Percentiles rank a stretch among this genome's conserved stretches.
These are phyloP conservation scores for Leptobrachium ailaonicum DNA, from an alignment of 2,113 vertebrate genomes.

Conservation along the genomic window DNA sequence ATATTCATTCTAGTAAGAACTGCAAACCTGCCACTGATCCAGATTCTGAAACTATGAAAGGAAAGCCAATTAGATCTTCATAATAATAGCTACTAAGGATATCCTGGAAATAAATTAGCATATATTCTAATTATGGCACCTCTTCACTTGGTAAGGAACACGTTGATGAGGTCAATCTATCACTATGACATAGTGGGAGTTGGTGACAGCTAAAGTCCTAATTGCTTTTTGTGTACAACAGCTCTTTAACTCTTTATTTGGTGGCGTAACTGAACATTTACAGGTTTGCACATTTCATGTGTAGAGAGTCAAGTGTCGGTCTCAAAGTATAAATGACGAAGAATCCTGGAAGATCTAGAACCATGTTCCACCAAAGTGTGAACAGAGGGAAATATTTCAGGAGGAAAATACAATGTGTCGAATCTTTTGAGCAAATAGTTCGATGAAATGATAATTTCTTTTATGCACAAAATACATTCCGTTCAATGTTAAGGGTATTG, in stretches of 20 bases:
- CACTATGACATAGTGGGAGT: slow-evolving; percentile 36
- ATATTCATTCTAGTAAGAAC: not conserved
- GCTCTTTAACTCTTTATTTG: slow-evolving; percentile 18
- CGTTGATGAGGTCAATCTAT: slow-evolving; percentile 46
- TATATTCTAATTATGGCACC: slow-evolving; percentile 37
- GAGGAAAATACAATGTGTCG: not conserved
- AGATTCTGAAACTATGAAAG: slow-evolving; percentile 5
- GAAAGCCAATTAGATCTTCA: slow-evolving; percentile 32
- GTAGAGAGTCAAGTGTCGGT: not conserved
- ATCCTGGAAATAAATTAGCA: slow-evolving; percentile 35
- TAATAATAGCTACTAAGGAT: slow-evolving; percentile 13
- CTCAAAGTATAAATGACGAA: not conserved
- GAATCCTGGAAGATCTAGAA: no score
- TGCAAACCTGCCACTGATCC: slow-evolving; percentile 24
- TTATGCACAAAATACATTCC: not conserved
- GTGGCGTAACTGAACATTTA: not conserved
- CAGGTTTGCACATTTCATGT: not conserved
- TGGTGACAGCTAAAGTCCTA: slow-evolving; percentile 27
- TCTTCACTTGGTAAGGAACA: slow-evolving; percentile 16
- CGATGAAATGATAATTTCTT: not conserved
- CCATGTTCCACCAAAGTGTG: no score
- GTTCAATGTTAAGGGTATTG: slow-evolving; percentile 4
- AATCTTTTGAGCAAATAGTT: not conserved
- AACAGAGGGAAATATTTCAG: not conserved
- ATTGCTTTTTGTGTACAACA: slow-evolving; percentile 27